A percentile compares a stretch with the other conserved stretches of the same genome.
Evolutionary conservation across 2,113 vertebrate genomes (phyloP).

Genomic region (Myrmophylax atrothorax): DNA sequence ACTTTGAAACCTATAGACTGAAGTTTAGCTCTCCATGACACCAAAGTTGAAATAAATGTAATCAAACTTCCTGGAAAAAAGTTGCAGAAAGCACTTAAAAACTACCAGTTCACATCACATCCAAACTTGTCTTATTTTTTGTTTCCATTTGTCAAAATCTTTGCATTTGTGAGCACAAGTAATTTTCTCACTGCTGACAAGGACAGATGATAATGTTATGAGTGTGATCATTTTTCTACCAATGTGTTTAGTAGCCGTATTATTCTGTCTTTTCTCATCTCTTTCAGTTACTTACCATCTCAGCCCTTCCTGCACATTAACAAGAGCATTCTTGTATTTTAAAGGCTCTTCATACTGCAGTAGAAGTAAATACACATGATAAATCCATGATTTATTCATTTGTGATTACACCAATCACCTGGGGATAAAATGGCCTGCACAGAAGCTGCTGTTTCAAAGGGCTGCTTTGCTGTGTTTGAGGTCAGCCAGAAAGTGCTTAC

Average conservation of each 20-base stretch:
- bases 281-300: background rate
- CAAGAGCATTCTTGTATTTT: background rate
- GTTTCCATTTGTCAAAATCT: background rate
- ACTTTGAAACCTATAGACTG: background rate
- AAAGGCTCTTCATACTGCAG: background rate
- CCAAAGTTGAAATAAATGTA: background rate
- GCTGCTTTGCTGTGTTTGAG: conserved; percentile 13
- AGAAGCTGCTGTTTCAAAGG: conserved; percentile 9
- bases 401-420: background rate
- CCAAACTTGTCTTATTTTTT: background rate
- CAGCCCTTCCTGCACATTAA: background rate
- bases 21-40: background rate
- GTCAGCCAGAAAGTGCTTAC: conserved; percentile 12
- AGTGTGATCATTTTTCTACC: background rate
- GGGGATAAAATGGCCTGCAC: background rate
- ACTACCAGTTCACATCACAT: background rate
- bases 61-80: background rate
- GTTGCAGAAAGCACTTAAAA: background rate
- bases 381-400: background rate
- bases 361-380: background rate
- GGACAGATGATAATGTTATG: background rate
- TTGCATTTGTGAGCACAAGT: background rate
- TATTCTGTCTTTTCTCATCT: background rate
- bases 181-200: background rate
- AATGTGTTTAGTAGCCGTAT: background rate